These are phyloP conservation scores for Drosophila anomalata DNA, from an alignment of 2,888 invertebrate species.

Conservation along the genomic window DNA sequence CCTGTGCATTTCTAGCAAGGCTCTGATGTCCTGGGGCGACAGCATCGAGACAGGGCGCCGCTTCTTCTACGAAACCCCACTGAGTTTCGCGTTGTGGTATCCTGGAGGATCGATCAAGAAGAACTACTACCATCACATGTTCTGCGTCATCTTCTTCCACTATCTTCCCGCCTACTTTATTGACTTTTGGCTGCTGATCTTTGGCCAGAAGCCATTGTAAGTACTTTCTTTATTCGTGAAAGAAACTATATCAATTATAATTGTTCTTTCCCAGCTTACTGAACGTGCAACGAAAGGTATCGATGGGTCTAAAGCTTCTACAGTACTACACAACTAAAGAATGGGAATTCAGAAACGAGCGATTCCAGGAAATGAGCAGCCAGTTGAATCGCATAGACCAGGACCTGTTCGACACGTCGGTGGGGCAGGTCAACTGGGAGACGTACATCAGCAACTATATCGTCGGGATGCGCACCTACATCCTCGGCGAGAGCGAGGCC, in stretches of 20 bases:
- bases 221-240: constrained; percentile 76
- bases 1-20: constrained; percentile 90
- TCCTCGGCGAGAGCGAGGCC: constrained; percentile 92
- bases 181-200: constrained; percentile 88
- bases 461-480: constrained; percentile 92
- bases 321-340: constrained; percentile 91
- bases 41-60: constrained; percentile 89
- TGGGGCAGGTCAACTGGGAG: constrained; percentile 86
- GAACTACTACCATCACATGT: constrained; percentile 87
- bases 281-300: constrained; percentile 86
- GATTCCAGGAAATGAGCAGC: constrained; percentile 85
- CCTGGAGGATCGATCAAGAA: constrained; percentile 90
- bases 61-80: constrained; percentile 87
- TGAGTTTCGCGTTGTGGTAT: constrained; percentile 91
- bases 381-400: constrained; percentile 86
- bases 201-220: constrained; percentile 92
- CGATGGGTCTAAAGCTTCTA: constrained; percentile 86
- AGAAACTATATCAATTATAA: neutral
- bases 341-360: constrained; percentile 90
- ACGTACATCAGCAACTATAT: constrained; percentile 89
- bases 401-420: constrained; percentile 86
- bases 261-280: constrained; percentile 84
- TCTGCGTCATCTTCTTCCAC: constrained; percentile 89
- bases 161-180: constrained; percentile 91
- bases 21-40: constrained; percentile 93